Base-by-base conservation (phyloP, 1,140 invertebrate species). In the Anastrepha ludens region DNA sequence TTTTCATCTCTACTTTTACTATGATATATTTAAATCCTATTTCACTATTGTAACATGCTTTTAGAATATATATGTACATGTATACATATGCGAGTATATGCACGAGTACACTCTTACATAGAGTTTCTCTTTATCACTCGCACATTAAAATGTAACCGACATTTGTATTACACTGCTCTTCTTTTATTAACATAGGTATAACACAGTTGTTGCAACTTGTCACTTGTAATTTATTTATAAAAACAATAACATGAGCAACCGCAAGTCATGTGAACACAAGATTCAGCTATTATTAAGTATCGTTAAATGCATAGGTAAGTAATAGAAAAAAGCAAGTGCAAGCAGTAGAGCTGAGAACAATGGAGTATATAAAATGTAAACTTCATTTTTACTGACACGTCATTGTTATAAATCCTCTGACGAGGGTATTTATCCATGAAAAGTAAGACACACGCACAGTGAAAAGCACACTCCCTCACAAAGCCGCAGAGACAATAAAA, bases 351-450 rank as follows among this genome's bases (percentile, higher is more conserved):
- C 50, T 3, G 6, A 55, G 55, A 81, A 81, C 74, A 81, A 81
- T 81, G 44, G 74, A 29, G 74, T 29, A 7, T 1, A 29, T 20
- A 81, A 55, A 55, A 20, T 81, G n/a, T 29, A 81, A 81, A 81
- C 7, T 58, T 58, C 74, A 81, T 55, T 55, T 81, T 55, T 20
- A 81, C 47, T 55, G 74, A 55, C 74, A 81, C 74, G 50, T 81
- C 47, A 55, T 81, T 81, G 74, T 81, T 58, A 50, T 81, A 81
- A 58, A 47, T 81, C 74, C 20, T 47, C 17, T 81, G 74, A 81
- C 74, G 74, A 81, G 74, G 74, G 74, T 81, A 81, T 55, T 81
- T 81, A 81, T 7, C 44, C 17, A 20, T 41, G 20, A 74, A 44
- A 44, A 8, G 39, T 15, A 74, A 47, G 6, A 47, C 70, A 44